Evolutionary conservation across 2,113 vertebrate genomes (phyloP), one percentile per base, ranked within the genome.

Genomic region (Albula glossodonta): DNA sequence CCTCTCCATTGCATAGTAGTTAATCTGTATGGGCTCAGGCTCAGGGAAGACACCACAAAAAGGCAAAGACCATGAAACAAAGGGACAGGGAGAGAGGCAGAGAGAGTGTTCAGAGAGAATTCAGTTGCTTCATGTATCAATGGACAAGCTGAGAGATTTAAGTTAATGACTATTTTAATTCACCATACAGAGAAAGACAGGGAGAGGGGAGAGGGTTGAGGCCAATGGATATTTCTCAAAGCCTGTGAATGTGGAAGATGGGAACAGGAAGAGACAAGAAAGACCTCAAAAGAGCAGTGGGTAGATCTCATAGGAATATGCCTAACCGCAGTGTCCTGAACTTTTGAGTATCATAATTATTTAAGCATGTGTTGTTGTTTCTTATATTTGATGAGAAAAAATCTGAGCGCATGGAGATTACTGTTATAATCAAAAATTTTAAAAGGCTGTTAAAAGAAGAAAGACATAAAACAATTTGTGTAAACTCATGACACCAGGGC

Each of bases 1-100:
- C 88, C 63, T 83, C 79, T 87, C 89, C 90, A 87, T 81, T 91
- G 86, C 89, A 86, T 89, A 90, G 83, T 52, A 74, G 93, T 93
- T 93, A 94, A 94, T 94, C 89, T 94, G 93, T 94, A 93, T 92
- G 87, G 91, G 92, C 88, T 84, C 88, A 88, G 88, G 90, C 86
- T 63, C 85, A 56, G 89, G 89, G 53, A 56, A 6, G 12, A 12
- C 31, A 41, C 31, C 31, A 56, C 7, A 56, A 12, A 56, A 9
- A 9, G 12, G 7, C 6, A 9, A 7, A 9, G 22, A 25, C 17
- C 4, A 22, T 7, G 17, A 87, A 88, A 90, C 86, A 70, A 85
- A 74, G 89, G 88, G 70, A 74, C 5, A 4, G 8, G 25, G 22
- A 74, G 8, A 74, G 22, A 10, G n/a, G 22, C 1, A 25, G 8